A percentile compares a stretch with the other conserved stretches of the same genome.
Evolutionary conservation across 1,140 invertebrate species (phyloP).

Genomic region (Tribolium castaneum): DNA sequence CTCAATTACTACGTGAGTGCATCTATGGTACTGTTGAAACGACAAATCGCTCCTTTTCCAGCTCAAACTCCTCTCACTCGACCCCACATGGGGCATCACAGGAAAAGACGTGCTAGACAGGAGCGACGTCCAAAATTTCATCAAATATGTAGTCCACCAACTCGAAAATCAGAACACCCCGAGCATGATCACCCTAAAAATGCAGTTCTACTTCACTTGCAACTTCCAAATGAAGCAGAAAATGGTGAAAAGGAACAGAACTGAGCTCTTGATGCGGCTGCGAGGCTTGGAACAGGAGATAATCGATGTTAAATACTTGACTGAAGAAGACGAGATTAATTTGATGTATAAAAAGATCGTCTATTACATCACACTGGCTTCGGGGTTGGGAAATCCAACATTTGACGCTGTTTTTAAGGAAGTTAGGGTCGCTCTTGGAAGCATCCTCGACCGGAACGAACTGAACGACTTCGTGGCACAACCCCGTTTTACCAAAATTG

Average conservation of each 20-base stretch:
- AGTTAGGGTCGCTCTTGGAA: conserved; percentile 75
- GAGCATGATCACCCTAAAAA: conserved; percentile 69
- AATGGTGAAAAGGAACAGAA: conserved; percentile 67
- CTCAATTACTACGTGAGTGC: conserved; percentile 60
- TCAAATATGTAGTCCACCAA: conserved; percentile 64
- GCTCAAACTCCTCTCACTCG: conserved; percentile 66
- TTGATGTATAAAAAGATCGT: conserved; percentile 74
- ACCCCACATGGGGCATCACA: conserved; percentile 67
- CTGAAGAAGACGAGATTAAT: conserved; percentile 65
- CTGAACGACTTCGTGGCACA: conserved; percentile 71
- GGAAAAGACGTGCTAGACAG: conserved; percentile 64
- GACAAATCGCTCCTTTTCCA: conserved; percentile 30
- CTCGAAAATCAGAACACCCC: conserved; percentile 61
- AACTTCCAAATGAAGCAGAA: conserved; percentile 72
- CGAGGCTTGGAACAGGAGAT: conserved; percentile 70
- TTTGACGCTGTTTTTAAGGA: conserved; percentile 70
- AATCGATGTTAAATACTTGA: conserved; percentile 64
- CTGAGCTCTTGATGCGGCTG: conserved; percentile 65
- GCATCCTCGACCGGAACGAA: conserved; percentile 78
- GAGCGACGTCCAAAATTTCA: conserved; percentile 65
- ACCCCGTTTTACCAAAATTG: conserved; percentile 65
- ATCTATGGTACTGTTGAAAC: not conserved
- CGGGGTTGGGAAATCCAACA: conserved; percentile 74
- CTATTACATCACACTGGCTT: conserved; percentile 70
- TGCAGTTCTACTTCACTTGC: conserved; percentile 78